A percentile compares a stretch with the other conserved stretches of the same genome.
Evolutionary conservation across 2,888 invertebrate species (phyloP).

Genomic region (Aphodius granarius): DNA sequence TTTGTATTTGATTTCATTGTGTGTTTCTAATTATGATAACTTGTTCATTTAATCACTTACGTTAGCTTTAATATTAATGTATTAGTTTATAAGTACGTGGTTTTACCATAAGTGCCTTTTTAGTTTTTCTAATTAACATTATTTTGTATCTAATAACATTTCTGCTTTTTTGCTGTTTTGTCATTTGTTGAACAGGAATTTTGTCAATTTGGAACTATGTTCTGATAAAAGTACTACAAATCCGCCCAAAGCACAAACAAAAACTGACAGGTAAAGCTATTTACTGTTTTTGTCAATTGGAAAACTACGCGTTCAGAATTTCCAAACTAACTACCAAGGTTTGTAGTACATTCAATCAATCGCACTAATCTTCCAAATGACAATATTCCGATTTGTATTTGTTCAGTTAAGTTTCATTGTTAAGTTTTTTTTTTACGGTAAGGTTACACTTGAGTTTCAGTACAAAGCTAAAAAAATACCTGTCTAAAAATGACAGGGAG

Average conservation of each 20-base stretch:
- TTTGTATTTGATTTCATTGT: neutral
- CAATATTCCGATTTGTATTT: neutral
- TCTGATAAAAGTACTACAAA: neutral
- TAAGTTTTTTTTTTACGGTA: neutral
- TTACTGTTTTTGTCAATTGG: neutral
- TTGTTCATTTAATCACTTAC: neutral
- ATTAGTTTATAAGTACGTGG: neutral
- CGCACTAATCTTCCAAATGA: neutral
- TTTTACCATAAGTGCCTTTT: slow-evolving; percentile 2
- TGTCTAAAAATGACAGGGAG: neutral
- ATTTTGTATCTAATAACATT: neutral
- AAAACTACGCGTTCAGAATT: neutral
- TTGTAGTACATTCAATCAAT: neutral
- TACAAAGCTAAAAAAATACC: neutral
- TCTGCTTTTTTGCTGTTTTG: neutral
- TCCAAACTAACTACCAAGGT: neutral
- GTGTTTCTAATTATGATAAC: neutral
- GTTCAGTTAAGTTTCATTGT: neutral
- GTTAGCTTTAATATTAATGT: neutral
- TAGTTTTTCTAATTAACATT: neutral
- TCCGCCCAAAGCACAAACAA: neutral
- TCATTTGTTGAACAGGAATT: neutral
- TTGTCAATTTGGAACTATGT: neutral
- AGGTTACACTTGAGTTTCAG: slow-evolving; percentile 5
- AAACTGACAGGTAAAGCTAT: neutral